These are phyloP conservation scores for Hypothenemus hampei DNA, from an alignment of 1,140 invertebrate genomes.

Conservation along the genomic window DNA sequence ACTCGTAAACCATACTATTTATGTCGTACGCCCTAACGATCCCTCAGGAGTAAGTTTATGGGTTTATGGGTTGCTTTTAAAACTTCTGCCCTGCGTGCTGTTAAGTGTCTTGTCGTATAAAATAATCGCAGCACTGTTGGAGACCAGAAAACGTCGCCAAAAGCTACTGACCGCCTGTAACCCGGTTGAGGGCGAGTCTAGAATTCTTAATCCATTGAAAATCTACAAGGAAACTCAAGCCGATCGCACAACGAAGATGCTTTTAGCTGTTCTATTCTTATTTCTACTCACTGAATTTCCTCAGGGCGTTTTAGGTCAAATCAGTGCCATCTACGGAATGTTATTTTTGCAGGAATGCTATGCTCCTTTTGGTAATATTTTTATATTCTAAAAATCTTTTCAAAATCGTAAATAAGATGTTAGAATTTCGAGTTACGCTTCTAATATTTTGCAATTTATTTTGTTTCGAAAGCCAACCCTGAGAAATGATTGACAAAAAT, in stretches of 20 bases:
- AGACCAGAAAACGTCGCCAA: conserved; percentile 67
- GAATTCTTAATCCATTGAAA: conserved; percentile 29
- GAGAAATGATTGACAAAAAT: no score
- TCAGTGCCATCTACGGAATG: conserved; percentile 65
- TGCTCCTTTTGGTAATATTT: conserved; percentile 63
- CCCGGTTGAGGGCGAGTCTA: conserved; percentile 28
- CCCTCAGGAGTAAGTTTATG: conserved; percentile 66
- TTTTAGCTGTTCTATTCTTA: conserved; percentile 83
- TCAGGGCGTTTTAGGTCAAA: conserved; percentile 76
- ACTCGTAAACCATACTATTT: conserved; percentile 47
- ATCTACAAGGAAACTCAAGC: conserved; percentile 65
- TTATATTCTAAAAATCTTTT: no score
- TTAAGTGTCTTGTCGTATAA: conserved; percentile 74
- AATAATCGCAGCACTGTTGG: conserved; percentile 67
- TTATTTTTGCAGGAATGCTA: conserved; percentile 75
- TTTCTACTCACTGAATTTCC: conserved; percentile 88
- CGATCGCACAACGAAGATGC: conserved; percentile 89
- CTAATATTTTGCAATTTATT: no score
- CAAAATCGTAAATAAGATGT: no score
- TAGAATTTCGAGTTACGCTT: no score
- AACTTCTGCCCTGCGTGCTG: conserved; percentile 76
- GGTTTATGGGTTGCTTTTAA: conserved; percentile 81
- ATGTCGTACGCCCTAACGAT: conserved; percentile 29
- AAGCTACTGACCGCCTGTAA: conserved; percentile 48
- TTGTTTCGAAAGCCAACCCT: no score